phyloP scores from a whole-genome alignment of 1,140 invertebrate genomes.

The Myzus persicae region DNA sequence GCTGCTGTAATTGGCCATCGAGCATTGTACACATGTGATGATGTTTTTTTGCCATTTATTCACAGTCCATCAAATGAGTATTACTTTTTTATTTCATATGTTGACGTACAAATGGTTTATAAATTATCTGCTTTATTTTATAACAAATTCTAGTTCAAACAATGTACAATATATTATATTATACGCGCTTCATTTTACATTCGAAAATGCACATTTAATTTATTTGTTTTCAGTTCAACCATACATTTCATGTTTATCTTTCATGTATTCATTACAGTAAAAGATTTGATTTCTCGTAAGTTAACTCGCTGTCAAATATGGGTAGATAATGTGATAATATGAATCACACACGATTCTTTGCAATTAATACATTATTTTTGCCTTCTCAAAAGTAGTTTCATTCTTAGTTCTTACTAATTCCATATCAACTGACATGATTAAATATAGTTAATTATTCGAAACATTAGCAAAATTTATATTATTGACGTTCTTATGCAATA shows the following conservation, averaged over 20 bases:
- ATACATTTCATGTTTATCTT: too few relatives aligned
- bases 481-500: too few relatives aligned
- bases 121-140: background rate
- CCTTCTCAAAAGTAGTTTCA: background rate
- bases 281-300: background rate
- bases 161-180: background rate
- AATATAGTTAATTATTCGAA: too few relatives aligned
- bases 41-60: background rate
- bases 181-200: background rate
- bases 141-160: too few relatives aligned
- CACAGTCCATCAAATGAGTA: background rate
- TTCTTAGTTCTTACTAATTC: too few relatives aligned
- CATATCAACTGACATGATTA: too few relatives aligned
- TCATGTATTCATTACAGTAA: background rate
- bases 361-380: background rate
- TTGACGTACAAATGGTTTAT: background rate
- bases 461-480: too few relatives aligned
- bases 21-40: too few relatives aligned
- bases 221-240: too few relatives aligned
- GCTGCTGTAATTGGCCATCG: background rate
- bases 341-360: background rate
- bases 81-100: background rate
- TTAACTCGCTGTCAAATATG: background rate
- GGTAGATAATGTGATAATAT: background rate
- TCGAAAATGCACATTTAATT: background rate